Conservation (phyloP, 2,888 invertebrate species). For the Strigamia crassipes region DNA sequence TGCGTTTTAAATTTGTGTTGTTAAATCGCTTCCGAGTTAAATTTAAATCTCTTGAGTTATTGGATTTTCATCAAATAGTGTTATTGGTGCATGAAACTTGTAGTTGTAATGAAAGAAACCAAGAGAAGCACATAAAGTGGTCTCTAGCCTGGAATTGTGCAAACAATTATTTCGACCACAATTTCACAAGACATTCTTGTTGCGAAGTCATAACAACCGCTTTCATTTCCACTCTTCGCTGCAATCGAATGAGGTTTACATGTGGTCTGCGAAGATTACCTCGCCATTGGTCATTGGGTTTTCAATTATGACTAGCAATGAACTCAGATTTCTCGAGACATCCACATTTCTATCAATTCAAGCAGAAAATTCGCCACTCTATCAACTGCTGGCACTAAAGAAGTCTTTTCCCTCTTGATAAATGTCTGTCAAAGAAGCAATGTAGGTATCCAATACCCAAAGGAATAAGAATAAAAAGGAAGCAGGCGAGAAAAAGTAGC, state of each 20-base stretch:
- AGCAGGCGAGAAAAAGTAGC: neutral
- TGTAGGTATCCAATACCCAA: neutral
- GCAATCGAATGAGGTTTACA: neutral
- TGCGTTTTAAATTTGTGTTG: too few species aligned
- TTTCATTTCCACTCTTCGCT: neutral
- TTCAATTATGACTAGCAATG: conserved; percentile 10
- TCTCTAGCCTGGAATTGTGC: neutral
- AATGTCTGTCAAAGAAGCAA: conserved; percentile 4
- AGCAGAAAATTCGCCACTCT: neutral
- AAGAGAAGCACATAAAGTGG: neutral
- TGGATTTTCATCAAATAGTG: too few species aligned
- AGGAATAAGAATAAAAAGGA: neutral
- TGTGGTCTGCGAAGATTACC: neutral
- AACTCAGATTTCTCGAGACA: neutral
- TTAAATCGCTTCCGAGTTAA: too few species aligned
- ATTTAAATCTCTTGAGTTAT: too few species aligned
- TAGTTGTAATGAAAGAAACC: neutral
- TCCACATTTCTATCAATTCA: neutral
- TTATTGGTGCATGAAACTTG: neutral
- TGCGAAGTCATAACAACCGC: neutral
- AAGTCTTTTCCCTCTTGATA: neutral
- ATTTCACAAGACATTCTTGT: neutral
- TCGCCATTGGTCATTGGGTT: neutral
- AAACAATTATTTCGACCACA: conserved; percentile 10
- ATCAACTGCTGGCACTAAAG: neutral